phyloP scores from a whole-genome alignment of 2,888 invertebrate genomes.

The Nemapogon koenigi region DNA sequence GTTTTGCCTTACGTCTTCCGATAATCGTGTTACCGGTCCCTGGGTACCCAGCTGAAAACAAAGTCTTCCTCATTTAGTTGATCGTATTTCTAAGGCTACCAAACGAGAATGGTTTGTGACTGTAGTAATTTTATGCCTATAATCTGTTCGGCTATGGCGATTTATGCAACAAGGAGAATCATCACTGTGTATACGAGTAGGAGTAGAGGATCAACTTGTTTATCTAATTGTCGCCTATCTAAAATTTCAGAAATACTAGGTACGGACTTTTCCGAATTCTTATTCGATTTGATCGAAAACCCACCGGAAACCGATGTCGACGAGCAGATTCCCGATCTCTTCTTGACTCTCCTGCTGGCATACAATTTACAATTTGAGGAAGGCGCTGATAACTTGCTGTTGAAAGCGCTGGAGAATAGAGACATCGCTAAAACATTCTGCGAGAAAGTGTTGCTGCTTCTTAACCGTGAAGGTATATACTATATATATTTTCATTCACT shows the following conservation, averaged over 20 bases:
- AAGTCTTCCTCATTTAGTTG: too few species aligned
- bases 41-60: too few species aligned
- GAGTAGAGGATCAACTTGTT: too few species aligned
- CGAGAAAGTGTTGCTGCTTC: conserved; percentile 84
- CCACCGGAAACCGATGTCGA: conserved; percentile 82
- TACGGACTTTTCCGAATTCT: conserved; percentile 78
- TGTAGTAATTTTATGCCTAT: too few species aligned
- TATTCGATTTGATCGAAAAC: conserved; percentile 82
- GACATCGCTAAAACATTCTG: conserved; percentile 86
- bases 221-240: too few species aligned
- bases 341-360: conserved; percentile 83
- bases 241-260: conserved; percentile 80
- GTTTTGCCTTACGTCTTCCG: too few species aligned
- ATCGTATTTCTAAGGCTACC: too few species aligned
- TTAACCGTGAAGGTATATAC: conserved; percentile 85
- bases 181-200: too few species aligned
- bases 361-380: conserved; percentile 88
- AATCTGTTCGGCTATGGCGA: too few species aligned
- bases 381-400: conserved; percentile 71
- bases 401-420: conserved; percentile 72
- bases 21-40: too few species aligned
- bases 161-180: too few species aligned
- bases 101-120: too few species aligned
- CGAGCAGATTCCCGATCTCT: conserved; percentile 84
- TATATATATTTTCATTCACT: conserved; percentile 9